These are phyloP conservation scores for Drosophila anceps DNA, from an alignment of 2,888 invertebrate genomes.

Conservation along the genomic window DNA sequence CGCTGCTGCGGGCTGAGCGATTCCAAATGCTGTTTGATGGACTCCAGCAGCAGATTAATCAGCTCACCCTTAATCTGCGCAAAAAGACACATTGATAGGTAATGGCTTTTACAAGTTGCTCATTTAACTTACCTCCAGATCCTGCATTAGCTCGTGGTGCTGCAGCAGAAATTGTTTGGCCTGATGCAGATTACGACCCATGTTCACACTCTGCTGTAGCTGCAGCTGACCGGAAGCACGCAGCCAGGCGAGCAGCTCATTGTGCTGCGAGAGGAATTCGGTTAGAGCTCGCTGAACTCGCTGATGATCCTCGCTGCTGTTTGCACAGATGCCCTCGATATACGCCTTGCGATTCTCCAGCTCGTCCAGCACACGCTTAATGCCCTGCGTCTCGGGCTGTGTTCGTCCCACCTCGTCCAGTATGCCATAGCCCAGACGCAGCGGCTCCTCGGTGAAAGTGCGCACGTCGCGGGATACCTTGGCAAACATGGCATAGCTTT, in stretches of 20 bases:
- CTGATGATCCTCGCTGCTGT: conserved; percentile 89
- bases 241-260: conserved; percentile 90
- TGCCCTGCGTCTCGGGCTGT: conserved; percentile 89
- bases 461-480: conserved; percentile 89
- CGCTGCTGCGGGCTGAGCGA: conserved; percentile 89
- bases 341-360: conserved; percentile 91
- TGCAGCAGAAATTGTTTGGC: conserved; percentile 91
- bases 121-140: conserved; percentile 87
- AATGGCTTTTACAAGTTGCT: background rate
- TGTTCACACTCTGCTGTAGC: conserved; percentile 90
- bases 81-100: background rate
- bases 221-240: conserved; percentile 90
- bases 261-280: conserved; percentile 89
- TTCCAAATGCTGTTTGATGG: conserved; percentile 88
- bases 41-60: conserved; percentile 88
- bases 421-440: conserved; percentile 90
- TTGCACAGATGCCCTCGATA: conserved; percentile 88
- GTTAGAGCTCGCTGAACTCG: conserved; percentile 89
- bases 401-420: conserved; percentile 89
- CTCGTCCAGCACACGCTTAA: conserved; percentile 89
- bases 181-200: conserved; percentile 89
- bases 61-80: conserved; percentile 89
- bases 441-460: conserved; percentile 88
- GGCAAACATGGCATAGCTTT: conserved; percentile 89
- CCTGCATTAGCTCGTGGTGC: conserved; percentile 90